Evolutionary conservation across 2,113 vertebrate species (phyloP), one percentile per base, ranked within the genome.

Genomic region (Loxodonta africana): DNA sequence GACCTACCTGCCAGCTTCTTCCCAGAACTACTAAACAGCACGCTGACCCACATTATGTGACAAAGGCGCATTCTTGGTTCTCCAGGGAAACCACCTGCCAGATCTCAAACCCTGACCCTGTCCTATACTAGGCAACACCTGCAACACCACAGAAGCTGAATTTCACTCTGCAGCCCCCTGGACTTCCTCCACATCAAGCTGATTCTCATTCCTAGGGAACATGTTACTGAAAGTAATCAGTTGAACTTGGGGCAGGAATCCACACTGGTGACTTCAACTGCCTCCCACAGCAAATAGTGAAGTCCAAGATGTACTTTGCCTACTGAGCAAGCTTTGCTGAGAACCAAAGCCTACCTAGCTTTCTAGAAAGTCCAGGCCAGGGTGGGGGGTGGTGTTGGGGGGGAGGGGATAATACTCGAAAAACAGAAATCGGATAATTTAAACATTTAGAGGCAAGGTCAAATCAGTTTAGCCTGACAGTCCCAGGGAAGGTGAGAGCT

Each of bases 391-490:
- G 37, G 37, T 37, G 37, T 37, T 37, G 37, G 37, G 37, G 37
- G 37, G 37, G 37, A 37, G 37, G 57, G 23, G 28, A 14, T 17
- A 63, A 14, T 44, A 83, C 44, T 62, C 73, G 33, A 92, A 33
- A 25, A 93, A 23, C 5, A 87, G 10, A 95, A 93, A 73, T 18
- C 46, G 3, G 46, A 69, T 81, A 51, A 83, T 88, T 77, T 90
- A 96, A 90, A 71, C 63, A 76, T 51, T 74, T 92, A 63, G 44
- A 94, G 88, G 41, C 20, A 46, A 86, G 28, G 69, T 92, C 73
- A 91, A 62, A 83, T n/a, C 14, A 21, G 51, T 51, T 91, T 77
- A 82, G 80, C 21, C 86, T 53, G 71, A 71, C 44, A 93, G 37
- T 84, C n/a, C 48, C 48, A 60, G 6, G 65, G 26, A 89, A 8